These are phyloP conservation scores for Lepilemur ruficaudatus DNA, from an alignment of 2,797 vertebrate species.

Conservation along the genomic window DNA sequence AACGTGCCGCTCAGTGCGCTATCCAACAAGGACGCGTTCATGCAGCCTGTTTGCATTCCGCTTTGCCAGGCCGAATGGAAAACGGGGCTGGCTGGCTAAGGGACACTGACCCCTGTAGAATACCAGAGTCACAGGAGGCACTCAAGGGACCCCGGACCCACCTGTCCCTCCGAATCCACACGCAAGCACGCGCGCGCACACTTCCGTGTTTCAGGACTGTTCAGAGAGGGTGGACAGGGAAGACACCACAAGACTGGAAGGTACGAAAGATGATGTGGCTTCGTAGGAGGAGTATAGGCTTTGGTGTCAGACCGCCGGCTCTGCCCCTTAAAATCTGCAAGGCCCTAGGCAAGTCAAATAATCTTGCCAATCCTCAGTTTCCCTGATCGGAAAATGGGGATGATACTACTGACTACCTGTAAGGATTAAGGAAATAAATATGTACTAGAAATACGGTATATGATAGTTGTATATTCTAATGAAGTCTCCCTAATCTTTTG, in stretches of 20 bases:
- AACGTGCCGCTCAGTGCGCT: not conserved
- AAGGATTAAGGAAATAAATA: not conserved
- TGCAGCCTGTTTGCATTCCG: not conserved
- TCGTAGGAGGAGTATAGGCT: not conserved
- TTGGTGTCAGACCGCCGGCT: not conserved
- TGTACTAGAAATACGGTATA: not conserved
- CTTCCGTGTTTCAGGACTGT: not conserved
- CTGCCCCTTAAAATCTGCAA: not conserved
- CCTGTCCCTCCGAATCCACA: not conserved
- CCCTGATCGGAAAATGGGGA: not conserved
- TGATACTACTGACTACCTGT: not conserved
- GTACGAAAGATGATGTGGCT: accelerated
- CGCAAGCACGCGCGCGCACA: accelerated
- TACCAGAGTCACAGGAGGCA: not conserved
- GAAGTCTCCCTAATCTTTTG: not conserved
- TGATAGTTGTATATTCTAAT: not conserved
- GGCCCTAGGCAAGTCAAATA: not conserved
- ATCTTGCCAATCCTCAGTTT: not conserved
- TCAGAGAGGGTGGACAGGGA: not conserved
- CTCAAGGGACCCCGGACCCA: not conserved
- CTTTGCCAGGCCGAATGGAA: not conserved
- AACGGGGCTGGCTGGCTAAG: not conserved
- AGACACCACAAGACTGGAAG: not conserved
- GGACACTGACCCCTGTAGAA: not conserved
- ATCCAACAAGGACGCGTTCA: not conserved